Evolutionary conservation across 1,140 invertebrate genomes (phyloP), one percentile per base, ranked within the genome.

Genomic region (Hyphantria cunea): DNA sequence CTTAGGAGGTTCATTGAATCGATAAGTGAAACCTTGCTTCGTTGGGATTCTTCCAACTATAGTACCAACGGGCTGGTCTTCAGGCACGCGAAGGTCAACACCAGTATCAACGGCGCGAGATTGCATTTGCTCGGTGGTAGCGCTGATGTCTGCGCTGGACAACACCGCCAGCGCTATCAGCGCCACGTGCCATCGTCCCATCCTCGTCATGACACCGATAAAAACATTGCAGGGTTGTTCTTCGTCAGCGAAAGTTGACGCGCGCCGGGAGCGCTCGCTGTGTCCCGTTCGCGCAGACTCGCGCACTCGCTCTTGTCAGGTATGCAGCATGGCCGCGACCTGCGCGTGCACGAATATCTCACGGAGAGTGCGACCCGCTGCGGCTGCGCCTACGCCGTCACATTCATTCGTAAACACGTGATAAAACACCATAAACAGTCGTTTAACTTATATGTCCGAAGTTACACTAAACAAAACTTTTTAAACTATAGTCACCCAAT

Each of bases 1-100:
- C 61, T 93, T 92, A 0, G 96, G 96, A 9, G 95, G 95, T 82
- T 98, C 97, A 86, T 98, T 98, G 86, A 98, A 98, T 37, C 97
- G 93, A 78, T 97, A 97, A 0, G 95, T 97, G 86, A 98, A 98
- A 61, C 95, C 96, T 3, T 95, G 94, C 83, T 96, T 96, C 5
- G 94, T 95, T 13, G 97, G 97, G 78, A 98, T 98, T 68, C 92
- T 92, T 11, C 97, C 97, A 5, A 98, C 96, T 3, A 95, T 78
- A 0, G 96, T 96, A 12, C 96, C 96, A 52, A 94, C 92, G 10
- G 96, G 95, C 75, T 96, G 93, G 34, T 96, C 96, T 86, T 98
- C 97, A 39, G 93, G 92, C 45, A 98, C 94, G 78, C 97, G 95
- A 69, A 98, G 93, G 64, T 96, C 95, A 31, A 96, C 95, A 62